These are phyloP conservation scores for Chouioia cunea DNA, from an alignment of 2,888 invertebrate genomes.

Conservation along the genomic window DNA sequence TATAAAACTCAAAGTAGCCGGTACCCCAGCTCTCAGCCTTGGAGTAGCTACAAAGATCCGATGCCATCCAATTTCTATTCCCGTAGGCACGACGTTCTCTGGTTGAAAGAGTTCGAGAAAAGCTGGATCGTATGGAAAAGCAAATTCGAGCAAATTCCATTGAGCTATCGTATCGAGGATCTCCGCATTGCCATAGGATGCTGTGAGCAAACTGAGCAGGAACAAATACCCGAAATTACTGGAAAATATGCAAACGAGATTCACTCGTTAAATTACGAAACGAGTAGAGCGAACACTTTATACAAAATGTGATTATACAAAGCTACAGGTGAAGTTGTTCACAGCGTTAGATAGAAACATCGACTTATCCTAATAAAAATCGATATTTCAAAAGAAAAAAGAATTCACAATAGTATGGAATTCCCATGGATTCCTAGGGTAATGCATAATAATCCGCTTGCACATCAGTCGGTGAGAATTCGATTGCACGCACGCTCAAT, in stretches of 20 bases:
- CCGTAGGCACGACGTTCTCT: constrained; percentile 82
- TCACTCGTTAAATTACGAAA: too few relatives aligned
- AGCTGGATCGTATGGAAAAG: constrained; percentile 64
- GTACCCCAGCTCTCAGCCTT: constrained; percentile 80
- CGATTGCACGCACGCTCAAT: too few relatives aligned
- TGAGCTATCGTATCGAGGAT: constrained; percentile 67
- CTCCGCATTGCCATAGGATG: constrained; percentile 24
- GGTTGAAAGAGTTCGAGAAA: constrained; percentile 72
- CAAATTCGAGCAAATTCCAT: constrained; percentile 68
- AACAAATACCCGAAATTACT: constrained; percentile 22
- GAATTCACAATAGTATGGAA: too few relatives aligned
- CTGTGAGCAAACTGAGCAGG: constrained; percentile 9
- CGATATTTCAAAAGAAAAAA: too few relatives aligned
- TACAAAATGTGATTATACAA: too few relatives aligned
- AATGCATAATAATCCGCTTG: too few relatives aligned
- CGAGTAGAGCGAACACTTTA: too few relatives aligned
- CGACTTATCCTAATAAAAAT: too few relatives aligned
- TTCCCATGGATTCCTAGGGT: too few relatives aligned
- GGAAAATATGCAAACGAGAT: constrained; percentile 3
- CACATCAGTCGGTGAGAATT: too few relatives aligned
- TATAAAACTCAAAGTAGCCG: constrained; percentile 80
- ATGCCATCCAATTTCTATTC: constrained; percentile 80
- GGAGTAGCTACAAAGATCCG: constrained; percentile 83
- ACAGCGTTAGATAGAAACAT: too few relatives aligned
- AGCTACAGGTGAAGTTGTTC: too few relatives aligned